Conservation (phyloP, 2,888 invertebrate genomes). For the Drosophila pegasa region DNA sequence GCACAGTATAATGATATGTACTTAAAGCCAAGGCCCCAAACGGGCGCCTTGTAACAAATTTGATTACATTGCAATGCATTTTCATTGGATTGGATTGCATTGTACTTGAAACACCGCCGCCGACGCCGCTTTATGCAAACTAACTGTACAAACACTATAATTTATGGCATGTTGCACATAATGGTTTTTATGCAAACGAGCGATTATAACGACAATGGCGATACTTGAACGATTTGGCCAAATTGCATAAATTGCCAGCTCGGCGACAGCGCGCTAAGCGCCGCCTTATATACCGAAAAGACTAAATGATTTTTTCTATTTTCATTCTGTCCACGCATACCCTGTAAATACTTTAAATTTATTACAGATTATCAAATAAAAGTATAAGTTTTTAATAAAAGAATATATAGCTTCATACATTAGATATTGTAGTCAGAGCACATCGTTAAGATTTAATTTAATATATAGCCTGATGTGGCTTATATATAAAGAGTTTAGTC, state of each 20-base stretch:
- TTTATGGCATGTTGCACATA: conserved; percentile 76
- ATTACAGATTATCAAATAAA: no score
- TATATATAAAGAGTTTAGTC: no score
- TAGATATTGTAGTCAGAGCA: no score
- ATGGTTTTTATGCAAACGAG: conserved; percentile 78
- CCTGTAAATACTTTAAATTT: conserved; percentile 1
- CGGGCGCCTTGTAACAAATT: conserved; percentile 41
- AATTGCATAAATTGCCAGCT: conserved; percentile 70
- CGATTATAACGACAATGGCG: conserved; percentile 68
- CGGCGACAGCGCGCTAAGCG: conserved; percentile 34
- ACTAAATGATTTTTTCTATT: conserved; percentile 39
- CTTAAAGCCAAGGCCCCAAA: conserved; percentile 40
- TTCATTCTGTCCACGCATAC: conserved; percentile 15
- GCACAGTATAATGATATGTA: conserved; percentile 37
- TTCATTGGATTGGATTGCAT: conserved; percentile 42
- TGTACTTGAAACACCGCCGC: conserved; percentile 47
- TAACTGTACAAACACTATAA: conserved; percentile 77
- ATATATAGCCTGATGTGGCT: no score
- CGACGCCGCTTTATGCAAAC: conserved; percentile 67
- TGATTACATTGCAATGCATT: conserved; percentile 47
- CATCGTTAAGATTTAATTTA: no score
- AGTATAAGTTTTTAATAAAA: no score
- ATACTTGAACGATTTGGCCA: conserved; percentile 64
- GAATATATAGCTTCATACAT: no score
- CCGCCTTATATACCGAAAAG: conserved; percentile 33